A percentile compares a stretch with the other conserved stretches of the same genome.
Conservation (phyloP, 2,888 invertebrate genomes). For the Bugula neritina region DNA sequence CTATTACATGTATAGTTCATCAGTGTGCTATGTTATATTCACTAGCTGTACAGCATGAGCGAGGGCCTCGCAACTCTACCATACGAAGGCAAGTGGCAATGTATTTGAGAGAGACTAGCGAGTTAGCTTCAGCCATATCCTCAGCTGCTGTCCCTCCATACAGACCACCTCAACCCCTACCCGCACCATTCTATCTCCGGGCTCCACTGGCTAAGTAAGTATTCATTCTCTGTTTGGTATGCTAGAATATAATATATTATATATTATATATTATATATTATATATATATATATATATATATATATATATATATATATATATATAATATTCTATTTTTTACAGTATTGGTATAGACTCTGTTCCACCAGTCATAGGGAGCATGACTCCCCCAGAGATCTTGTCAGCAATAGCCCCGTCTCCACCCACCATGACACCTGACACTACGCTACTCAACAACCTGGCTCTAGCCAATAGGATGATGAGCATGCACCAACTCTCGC, state of each 20-base stretch:
- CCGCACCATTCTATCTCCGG: not conserved
- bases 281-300: not conserved
- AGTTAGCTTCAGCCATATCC: slow-evolving; percentile 13
- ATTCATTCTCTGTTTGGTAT: not conserved
- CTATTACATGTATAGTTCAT: too few species aligned
- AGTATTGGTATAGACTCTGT: slow-evolving; percentile 9
- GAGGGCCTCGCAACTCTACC: slow-evolving; percentile 92
- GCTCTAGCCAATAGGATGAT: slow-evolving; percentile 26
- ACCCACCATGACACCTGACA: not conserved
- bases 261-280: not conserved
- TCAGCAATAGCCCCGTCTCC: slow-evolving; percentile 10
- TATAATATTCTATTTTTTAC: not conserved
- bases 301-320: not conserved
- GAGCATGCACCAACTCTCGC: not conserved
- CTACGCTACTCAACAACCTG: slow-evolving; percentile 11
- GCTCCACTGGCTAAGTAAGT: not conserved
- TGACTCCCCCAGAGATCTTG: not conserved
- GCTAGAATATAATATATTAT: not conserved
- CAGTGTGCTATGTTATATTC: too few species aligned
- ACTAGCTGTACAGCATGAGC: slow-evolving; percentile 97
- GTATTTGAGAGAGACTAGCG: slow-evolving; percentile 63
- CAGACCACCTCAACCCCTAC: not conserved
- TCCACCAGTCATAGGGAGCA: not conserved
- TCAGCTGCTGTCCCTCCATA: slow-evolving; percentile 2
- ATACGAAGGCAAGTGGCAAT: slow-evolving; percentile 84